Base-by-base conservation (phyloP, 2,797 vertebrate genomes). In the Gobionotothen gibberifrons region DNA sequence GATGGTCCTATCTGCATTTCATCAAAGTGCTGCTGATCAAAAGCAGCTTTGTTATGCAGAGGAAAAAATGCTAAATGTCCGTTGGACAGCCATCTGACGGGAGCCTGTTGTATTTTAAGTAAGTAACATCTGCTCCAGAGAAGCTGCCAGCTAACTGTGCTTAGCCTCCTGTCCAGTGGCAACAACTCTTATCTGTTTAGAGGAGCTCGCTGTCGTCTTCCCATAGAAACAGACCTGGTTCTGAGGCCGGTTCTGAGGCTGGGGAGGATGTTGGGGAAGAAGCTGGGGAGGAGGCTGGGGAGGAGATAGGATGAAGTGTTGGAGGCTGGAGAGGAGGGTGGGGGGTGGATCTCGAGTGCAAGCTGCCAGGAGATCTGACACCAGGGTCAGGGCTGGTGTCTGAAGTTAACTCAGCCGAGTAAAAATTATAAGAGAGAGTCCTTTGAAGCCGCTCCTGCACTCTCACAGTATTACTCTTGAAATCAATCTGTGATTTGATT, bases 71-170 rank as follows among this genome's bases (percentile, higher is more conserved):
- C 69, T 55, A 78, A 66, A 68, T 32, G 69, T 77, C 83, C 75
- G 47, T 66, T 62, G 63, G 74, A 81, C 80, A 70, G 48, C 32
- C 52, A 42, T 73, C 74, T 80, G 82, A 90, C 81, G 76, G 74
- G 74, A 67, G 57, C 69, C 74, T 68, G 78, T 69, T 81, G 80
- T 86, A 80, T 81, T 86, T 91, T 80, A 72, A 78, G 17, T 63
- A 74, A 29, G 48, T 54, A 87, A 85, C 91, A 93, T 92, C 92
- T 93, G 92, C 77, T 85, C 26, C 54, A 65, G 82, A 84, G 73
- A 84, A 78, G 79, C 72, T 85, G 86, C 75, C 77, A 82, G 36
- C 68, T 56, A 57, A 43, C 68, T 42, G 52, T 29, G 26, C n/a
- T n/a, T n/a, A n/a, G n/a, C n/a, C n/a, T 80, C 79, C 74, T 82